Conservation (phyloP, 2,113 vertebrate genomes). For the Madoqua kirkii region DNA sequence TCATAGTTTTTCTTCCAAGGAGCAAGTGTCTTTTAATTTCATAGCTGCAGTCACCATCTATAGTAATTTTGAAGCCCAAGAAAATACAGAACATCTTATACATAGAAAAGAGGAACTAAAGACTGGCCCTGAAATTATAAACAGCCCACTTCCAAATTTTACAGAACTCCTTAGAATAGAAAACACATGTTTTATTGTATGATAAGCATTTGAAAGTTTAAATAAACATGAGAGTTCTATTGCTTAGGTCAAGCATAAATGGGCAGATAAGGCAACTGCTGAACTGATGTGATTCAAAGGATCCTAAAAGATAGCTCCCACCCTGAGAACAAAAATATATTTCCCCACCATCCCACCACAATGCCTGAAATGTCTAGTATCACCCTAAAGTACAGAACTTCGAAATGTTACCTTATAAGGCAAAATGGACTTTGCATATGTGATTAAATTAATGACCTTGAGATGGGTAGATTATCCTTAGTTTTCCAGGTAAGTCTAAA, state of each 20-base stretch:
- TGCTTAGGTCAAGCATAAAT: background rate
- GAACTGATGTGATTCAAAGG: background rate
- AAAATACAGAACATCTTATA: background rate
- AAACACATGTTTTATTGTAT: background rate
- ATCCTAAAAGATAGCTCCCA: background rate
- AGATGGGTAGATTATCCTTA: background rate
- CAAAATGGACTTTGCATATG: background rate
- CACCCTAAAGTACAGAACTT: background rate
- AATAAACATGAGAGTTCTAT: background rate
- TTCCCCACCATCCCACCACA: background rate
- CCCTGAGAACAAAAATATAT: background rate
- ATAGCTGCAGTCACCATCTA: background rate
- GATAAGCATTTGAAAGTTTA: background rate
- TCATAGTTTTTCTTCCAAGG: background rate
- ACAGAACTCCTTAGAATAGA: background rate
- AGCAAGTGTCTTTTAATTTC: background rate
- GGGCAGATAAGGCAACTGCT: background rate
- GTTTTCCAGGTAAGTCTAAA: background rate
- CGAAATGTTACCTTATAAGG: background rate
- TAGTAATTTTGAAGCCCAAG: background rate
- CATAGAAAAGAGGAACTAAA: background rate
- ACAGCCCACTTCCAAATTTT: background rate
- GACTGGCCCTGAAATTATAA: background rate
- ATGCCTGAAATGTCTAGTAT: background rate
- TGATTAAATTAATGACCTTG: background rate